Base-by-base conservation (phyloP, 2,888 invertebrate genomes). In the Neoscelio sp. region DNA sequence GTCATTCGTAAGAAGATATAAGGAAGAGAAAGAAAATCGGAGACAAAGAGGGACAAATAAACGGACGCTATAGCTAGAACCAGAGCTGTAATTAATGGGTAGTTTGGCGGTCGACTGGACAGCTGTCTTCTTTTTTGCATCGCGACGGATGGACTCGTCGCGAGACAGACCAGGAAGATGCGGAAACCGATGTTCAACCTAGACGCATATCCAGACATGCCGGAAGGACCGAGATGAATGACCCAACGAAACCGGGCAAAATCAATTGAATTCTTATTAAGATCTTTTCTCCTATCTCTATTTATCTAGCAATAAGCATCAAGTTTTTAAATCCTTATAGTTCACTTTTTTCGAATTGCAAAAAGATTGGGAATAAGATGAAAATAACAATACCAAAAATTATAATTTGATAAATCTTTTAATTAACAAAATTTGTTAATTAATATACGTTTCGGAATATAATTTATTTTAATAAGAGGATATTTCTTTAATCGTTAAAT, bases 211-310 rank as follows among this genome's bases (percentile, higher is more conserved):
- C 87, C 87, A 87, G 87, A 85, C 86, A 83, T 90, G 91, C 91
- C 91, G 91, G 87, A 87, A 89, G 87, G 85, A 87, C 71, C 84
- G 91, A 92, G 92, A 92, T 91, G 90, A 90, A 92, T 92, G 87
- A 90, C 89, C 90, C 88, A 86, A 89, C 91, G 90, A 89, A 90
- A 87, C 91, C 89, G 91, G 91, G 91, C 91, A 91, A 92, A 91
- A 92, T 92, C 92, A 92, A 92, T 92, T 92, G 91, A 92, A 92
- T 92, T 92, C 91, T 91, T 91, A 91, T 92, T 91, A 91, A 89
- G 89, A 88, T 17, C 46, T 35, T 64, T 64, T 50, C 17, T 56
- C 33, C 28, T 60, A n/a, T 23, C 44, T 48, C 48, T 26, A 15
- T 46, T 30, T 23, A 48, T 65, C 40, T 28, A 42, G 8, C 50